These are phyloP conservation scores for Neomorphus geoffroyi DNA, from an alignment of 2,797 vertebrate genomes.

Conservation along the genomic window DNA sequence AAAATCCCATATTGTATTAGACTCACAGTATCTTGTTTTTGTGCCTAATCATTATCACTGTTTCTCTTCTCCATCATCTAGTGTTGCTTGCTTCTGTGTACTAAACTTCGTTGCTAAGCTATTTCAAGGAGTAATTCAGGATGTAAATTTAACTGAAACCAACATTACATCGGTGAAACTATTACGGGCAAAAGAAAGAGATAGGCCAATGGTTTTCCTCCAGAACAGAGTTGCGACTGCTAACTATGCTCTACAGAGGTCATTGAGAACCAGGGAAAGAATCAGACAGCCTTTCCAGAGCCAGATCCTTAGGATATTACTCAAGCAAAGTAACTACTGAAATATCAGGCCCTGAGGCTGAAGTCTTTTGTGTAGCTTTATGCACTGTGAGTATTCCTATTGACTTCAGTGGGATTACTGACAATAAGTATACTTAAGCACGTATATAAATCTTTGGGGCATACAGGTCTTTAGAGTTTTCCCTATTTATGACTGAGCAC, in stretches of 20 bases:
- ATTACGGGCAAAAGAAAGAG: neutral
- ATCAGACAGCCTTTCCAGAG: neutral
- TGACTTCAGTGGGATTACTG: neutral
- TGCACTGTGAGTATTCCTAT: neutral
- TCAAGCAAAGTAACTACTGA: neutral
- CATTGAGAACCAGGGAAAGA: neutral
- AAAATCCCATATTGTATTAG: constrained; percentile 8
- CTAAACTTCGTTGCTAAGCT: neutral
- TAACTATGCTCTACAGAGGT: neutral
- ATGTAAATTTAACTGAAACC: neutral
- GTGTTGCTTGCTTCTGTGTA: neutral
- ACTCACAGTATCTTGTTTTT: neutral
- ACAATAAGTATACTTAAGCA: neutral
- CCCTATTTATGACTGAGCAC: neutral
- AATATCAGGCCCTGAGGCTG: neutral
- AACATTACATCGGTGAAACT: neutral
- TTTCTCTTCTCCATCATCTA: neutral
- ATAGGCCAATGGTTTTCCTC: neutral
- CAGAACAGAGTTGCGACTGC: neutral
- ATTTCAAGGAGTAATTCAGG: neutral
- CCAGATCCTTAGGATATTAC: neutral
- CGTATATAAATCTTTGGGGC: neutral
- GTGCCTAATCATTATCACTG: neutral
- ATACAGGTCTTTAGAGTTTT: neutral
- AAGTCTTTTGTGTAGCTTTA: neutral